Percentiles rank a stretch among this genome's conserved stretches.
phyloP scores from a whole-genome alignment of 2,797 vertebrate genomes.

The Columba guinea region DNA sequence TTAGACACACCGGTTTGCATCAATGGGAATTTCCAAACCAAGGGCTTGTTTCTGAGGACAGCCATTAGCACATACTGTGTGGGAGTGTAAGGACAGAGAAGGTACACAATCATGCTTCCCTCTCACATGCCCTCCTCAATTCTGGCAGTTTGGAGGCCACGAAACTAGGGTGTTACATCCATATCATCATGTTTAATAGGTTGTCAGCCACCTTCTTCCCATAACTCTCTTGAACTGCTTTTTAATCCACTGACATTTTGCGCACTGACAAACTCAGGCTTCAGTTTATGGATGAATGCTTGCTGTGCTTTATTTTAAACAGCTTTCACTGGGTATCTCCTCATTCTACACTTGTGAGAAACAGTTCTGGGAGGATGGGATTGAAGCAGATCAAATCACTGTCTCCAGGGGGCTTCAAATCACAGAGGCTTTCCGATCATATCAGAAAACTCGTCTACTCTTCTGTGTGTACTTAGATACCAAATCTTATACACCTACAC shows the following conservation, averaged over 20 bases:
- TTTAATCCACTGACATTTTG: not conserved
- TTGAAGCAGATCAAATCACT: not conserved
- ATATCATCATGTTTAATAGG: not conserved
- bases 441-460: not conserved
- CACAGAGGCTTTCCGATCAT: not conserved
- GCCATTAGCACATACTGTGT: not conserved
- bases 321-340: not conserved
- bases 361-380: not conserved
- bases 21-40: not conserved
- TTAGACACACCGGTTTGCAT: rapidly evolving
- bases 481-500: not conserved
- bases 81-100: not conserved
- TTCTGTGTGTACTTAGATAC: not conserved
- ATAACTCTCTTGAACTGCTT: not conserved
- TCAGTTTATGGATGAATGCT: not conserved
- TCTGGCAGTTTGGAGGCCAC: not conserved
- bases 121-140: not conserved
- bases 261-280: not conserved
- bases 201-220: not conserved
- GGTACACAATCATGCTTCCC: not conserved
- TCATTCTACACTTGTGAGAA: not conserved
- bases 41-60: not conserved
- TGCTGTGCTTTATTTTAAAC: not conserved
- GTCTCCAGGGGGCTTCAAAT: not conserved
- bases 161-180: not conserved